phyloP scores from a whole-genome alignment of 2,888 invertebrate species.

The Pedicia rivosa region DNA sequence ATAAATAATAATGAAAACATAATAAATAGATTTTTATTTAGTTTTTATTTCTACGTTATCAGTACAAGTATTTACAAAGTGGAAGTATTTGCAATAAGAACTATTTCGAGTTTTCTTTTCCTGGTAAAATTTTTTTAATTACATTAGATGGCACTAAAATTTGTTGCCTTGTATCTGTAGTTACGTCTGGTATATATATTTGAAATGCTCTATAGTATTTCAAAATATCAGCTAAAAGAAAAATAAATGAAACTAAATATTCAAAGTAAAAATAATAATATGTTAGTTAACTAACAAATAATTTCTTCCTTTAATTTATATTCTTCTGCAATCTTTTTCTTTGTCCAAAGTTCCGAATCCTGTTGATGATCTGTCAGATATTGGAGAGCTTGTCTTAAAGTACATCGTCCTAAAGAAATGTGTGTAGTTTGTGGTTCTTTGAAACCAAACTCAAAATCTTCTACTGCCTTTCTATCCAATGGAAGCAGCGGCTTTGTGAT shows the following conservation, averaged over 20 bases:
- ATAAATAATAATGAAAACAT: too few species aligned
- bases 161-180: too few species aligned
- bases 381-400: constrained; percentile 43
- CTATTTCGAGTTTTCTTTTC: too few species aligned
- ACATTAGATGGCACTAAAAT: too few species aligned
- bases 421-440: constrained; percentile 51
- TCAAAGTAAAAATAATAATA: neutral
- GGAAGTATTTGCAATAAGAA: too few species aligned
- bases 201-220: constrained; percentile 51
- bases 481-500: constrained; percentile 39
- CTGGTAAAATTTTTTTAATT: too few species aligned
- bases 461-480: constrained; percentile 31
- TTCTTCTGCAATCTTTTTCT: constrained; percentile 44
- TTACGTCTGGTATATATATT: constrained; percentile 46
- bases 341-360: constrained; percentile 40
- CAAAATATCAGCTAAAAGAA: constrained; percentile 32
- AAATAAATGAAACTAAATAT: neutral
- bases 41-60: too few species aligned
- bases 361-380: constrained; percentile 48
- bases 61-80: too few species aligned
- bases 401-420: constrained; percentile 44
- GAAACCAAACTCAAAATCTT: constrained; percentile 48
- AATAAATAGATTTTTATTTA: too few species aligned
- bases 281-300: constrained; percentile 32
- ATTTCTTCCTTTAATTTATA: constrained; percentile 47